Evolutionary conservation across 2,888 invertebrate genomes (phyloP).

Genomic region (Meandrusa payeni): DNA sequence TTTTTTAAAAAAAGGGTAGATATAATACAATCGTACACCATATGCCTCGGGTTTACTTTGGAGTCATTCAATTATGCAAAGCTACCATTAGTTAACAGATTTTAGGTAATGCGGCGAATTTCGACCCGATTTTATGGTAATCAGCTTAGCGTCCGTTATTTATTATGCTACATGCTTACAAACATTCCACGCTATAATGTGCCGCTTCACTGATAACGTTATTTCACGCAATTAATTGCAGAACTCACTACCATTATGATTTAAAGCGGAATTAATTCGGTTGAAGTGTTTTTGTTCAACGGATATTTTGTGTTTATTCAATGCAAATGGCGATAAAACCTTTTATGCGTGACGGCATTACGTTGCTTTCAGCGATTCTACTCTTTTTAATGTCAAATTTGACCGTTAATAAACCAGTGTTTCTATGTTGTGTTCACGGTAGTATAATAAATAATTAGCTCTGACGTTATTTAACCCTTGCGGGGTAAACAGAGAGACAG

Average conservation of each 20-base stretch:
- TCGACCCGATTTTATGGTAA: slow-evolving; percentile 73
- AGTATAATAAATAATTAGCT: too few species aligned
- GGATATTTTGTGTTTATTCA: slow-evolving; percentile 65
- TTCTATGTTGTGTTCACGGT: neutral
- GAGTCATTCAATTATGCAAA: slow-evolving; percentile 75
- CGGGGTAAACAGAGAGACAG: too few species aligned
- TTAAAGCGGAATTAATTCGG: slow-evolving; percentile 57
- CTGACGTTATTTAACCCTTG: too few species aligned
- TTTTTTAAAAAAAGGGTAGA: slow-evolving; percentile 34
- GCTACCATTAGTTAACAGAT: slow-evolving; percentile 78
- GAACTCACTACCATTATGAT: slow-evolving; percentile 62
- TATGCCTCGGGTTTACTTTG: slow-evolving; percentile 57
- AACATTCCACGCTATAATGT: slow-evolving; percentile 57
- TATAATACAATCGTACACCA: slow-evolving; percentile 45
- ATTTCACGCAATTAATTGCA: slow-evolving; percentile 71
- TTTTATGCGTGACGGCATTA: slow-evolving; percentile 21
- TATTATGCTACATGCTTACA: slow-evolving; percentile 66
- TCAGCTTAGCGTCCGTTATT: slow-evolving; percentile 75
- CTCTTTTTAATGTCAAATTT: slow-evolving; percentile 16
- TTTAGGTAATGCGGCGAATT: slow-evolving; percentile 70
- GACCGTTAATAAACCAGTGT: slow-evolving; percentile 11
- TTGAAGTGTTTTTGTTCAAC: slow-evolving; percentile 57
- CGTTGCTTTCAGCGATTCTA: slow-evolving; percentile 22
- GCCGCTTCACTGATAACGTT: slow-evolving; percentile 60
- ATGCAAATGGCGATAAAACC: slow-evolving; percentile 46